Base-by-base conservation (phyloP, 1,140 invertebrate genomes). In the Lutraria rhynchaena region DNA sequence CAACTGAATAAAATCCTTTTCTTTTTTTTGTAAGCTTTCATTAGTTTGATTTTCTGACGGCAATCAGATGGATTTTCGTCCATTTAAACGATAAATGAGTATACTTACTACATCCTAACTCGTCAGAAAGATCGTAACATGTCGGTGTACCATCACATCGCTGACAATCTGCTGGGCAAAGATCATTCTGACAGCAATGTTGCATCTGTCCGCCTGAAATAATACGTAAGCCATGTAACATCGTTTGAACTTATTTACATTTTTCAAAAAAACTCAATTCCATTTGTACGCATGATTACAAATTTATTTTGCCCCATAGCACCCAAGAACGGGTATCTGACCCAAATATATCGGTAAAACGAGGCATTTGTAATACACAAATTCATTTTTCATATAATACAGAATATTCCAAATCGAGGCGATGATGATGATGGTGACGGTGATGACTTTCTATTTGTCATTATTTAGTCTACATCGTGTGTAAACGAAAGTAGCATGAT, bases 71-170 rank as follows among this genome's bases (percentile, higher is more conserved):
- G n/a, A n/a, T n/a, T n/a, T n/a, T n/a, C n/a, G n/a, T n/a, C n/a
- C n/a, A n/a, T n/a, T n/a, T n/a, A n/a, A n/a, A n/a, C n/a, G n/a
- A n/a, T n/a, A n/a, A n/a, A n/a, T n/a, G n/a, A n/a, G n/a, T n/a
- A n/a, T n/a, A 73, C 73, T 4, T 49, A 75, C 73, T 61, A 29
- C 73, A 75, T 4, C 73, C 73, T 5, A 75, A 58, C n/a, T 75
- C 73, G 41, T 75, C 73, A 5, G 73, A 75, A 0, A 75, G 41
- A 63, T 75, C 73, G 63, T 75, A 75, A 33, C 73, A 75, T 13
- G 57, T 60, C 29, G 58, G 33, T 35, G 41, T 60, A 13, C 73
- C 73, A 49, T 75, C 73, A 63, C 73, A 75, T 60, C 73, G 15
- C 35, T 44, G 57, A 49, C 73, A 75, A 24, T 75, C 73, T 15